phyloP scores from a whole-genome alignment of 2,113 vertebrate species.

The Cichladusa arquata region DNA sequence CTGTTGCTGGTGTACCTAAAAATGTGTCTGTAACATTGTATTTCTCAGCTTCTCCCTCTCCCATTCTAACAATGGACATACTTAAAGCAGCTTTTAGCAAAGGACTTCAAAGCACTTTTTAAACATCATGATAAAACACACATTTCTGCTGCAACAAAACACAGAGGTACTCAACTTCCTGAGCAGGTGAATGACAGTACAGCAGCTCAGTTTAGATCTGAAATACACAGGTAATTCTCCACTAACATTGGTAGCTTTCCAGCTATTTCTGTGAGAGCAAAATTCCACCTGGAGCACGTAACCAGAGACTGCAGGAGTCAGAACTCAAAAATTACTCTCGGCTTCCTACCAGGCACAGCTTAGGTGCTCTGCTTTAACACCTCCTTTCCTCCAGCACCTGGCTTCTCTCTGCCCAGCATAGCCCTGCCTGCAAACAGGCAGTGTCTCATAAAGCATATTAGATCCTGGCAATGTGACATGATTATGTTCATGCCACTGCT shows the following conservation, averaged over 20 bases:
- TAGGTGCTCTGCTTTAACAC: background rate
- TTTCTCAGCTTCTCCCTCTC: background rate
- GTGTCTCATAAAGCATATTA: background rate
- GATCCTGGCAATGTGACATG: background rate
- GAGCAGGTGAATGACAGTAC: background rate
- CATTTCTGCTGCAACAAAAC: background rate
- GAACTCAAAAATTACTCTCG: background rate
- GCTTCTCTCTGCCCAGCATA: background rate
- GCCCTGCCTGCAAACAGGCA: background rate
- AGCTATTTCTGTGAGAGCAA: background rate
- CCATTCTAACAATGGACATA: background rate
- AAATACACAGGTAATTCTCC: background rate
- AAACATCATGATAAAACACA: background rate
- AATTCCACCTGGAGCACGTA: background rate
- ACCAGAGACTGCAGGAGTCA: background rate
- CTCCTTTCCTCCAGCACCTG: background rate
- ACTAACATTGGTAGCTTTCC: background rate
- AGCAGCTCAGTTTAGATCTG: background rate
- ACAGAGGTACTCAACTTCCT: background rate
- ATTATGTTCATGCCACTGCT: constrained; percentile 22
- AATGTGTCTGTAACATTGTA: background rate
- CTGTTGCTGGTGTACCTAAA: background rate
- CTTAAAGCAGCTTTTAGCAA: background rate
- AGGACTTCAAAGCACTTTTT: background rate
- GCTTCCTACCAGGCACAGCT: background rate